Percentiles rank a stretch among this genome's conserved stretches.
phyloP scores from a whole-genome alignment of 2,113 vertebrate genomes.

The Brienomyrus longianalis region DNA sequence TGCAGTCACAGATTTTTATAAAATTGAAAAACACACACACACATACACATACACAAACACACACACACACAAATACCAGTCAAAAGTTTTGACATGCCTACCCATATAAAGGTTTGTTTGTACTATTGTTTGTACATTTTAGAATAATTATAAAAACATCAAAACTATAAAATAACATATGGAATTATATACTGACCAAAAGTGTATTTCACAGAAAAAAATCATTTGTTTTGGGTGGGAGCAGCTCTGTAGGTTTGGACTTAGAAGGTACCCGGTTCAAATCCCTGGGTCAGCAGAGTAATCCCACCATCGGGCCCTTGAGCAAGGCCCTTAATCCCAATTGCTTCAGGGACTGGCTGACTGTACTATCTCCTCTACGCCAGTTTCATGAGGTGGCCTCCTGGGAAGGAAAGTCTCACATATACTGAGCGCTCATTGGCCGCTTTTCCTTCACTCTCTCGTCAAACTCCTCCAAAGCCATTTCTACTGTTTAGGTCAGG shows the following conservation, averaged over 20 bases:
- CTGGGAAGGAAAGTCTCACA: background rate
- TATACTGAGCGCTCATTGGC: background rate
- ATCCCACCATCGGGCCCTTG: no score
- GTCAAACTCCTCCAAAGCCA: background rate
- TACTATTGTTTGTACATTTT: background rate
- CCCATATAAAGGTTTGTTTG: background rate
- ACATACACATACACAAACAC: background rate
- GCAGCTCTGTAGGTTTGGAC: no score
- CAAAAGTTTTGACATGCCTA: background rate
- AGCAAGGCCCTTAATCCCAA: no score
- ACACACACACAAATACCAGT: background rate
- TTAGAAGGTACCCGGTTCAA: no score
- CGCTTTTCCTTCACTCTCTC: background rate
- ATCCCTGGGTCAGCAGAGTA: no score
- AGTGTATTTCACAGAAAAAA: background rate
- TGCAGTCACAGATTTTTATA: no score
- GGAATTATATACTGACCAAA: background rate
- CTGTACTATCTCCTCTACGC: no score
- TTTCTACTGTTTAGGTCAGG: background rate
- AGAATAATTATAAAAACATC: background rate
- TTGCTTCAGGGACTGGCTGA: background rate
- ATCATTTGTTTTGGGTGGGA: no score
- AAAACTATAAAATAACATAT: background rate
- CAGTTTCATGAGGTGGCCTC: background rate
- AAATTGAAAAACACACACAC: background rate